Evolutionary conservation across 2,113 vertebrate genomes (phyloP).

Genomic region (Psilopsiagon aurifrons): DNA sequence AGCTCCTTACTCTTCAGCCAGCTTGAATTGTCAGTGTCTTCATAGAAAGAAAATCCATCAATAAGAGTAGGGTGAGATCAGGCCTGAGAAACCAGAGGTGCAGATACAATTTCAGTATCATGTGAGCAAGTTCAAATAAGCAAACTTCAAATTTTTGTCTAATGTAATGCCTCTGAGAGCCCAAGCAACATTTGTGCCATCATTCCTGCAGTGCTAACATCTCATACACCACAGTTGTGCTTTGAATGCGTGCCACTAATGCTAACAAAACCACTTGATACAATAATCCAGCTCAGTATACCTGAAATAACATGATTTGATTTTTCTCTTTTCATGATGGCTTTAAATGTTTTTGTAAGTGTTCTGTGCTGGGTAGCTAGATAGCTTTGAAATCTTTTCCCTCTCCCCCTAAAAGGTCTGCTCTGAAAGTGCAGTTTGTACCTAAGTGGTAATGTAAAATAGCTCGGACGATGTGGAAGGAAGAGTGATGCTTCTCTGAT

Average conservation of each 20-base stretch:
- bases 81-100: neutral
- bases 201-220: neutral
- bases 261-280: neutral
- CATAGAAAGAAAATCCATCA: rapidly evolving
- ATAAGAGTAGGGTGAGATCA: neutral
- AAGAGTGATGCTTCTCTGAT: neutral
- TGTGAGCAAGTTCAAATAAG: neutral
- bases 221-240: neutral
- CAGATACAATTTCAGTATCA: neutral
- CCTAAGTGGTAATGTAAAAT: neutral
- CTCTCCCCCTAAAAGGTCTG: neutral
- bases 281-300: neutral
- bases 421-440: neutral
- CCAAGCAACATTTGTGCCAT: neutral
- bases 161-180: neutral
- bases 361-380: neutral
- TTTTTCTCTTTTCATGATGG: neutral
- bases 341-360: neutral
- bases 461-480: neutral
- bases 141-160: neutral
- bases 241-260: neutral
- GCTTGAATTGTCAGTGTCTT: neutral
- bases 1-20: neutral
- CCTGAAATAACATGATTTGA: rapidly evolving
- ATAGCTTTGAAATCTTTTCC: neutral